These are phyloP conservation scores for Pogonocherus hispidulus DNA, from an alignment of 2,888 invertebrate species.

Conservation along the genomic window DNA sequence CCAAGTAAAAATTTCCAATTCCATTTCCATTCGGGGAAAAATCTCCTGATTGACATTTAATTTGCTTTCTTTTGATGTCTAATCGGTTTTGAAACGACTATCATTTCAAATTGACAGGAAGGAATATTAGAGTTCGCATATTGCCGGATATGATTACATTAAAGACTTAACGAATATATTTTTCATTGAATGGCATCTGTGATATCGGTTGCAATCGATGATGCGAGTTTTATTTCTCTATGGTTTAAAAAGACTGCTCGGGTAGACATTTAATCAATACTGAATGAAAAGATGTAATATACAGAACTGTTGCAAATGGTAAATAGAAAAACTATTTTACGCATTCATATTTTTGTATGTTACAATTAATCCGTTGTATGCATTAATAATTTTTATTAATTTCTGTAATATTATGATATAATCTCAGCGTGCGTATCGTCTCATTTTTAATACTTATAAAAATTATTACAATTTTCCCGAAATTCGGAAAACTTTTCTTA, in stretches of 20 bases:
- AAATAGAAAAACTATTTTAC: no score
- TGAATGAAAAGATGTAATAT: neutral
- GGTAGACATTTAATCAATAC: no score
- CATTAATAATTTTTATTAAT: no score
- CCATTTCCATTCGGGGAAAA: neutral
- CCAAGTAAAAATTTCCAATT: neutral
- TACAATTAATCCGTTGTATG: no score
- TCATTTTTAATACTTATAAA: no score
- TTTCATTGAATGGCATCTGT: neutral
- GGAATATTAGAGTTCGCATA: constrained; percentile 12
- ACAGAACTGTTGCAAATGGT: no score
- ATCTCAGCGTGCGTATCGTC: no score
- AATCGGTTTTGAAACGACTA: constrained; percentile 9
- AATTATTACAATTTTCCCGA: no score
- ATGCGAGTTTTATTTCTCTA: no score
- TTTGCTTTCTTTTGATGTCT: constrained; percentile 6
- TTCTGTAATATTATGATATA: no score
- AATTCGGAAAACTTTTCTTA: no score
- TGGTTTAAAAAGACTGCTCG: neutral
- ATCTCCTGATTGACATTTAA: constrained; percentile 13
- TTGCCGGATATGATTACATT: constrained; percentile 12
- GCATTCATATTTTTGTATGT: no score
- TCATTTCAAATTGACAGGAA: constrained; percentile 5
- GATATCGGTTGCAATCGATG: neutral
- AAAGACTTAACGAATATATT: neutral